Base-by-base conservation (phyloP, 2,888 invertebrate genomes). In the Agapetus fuscipes region DNA sequence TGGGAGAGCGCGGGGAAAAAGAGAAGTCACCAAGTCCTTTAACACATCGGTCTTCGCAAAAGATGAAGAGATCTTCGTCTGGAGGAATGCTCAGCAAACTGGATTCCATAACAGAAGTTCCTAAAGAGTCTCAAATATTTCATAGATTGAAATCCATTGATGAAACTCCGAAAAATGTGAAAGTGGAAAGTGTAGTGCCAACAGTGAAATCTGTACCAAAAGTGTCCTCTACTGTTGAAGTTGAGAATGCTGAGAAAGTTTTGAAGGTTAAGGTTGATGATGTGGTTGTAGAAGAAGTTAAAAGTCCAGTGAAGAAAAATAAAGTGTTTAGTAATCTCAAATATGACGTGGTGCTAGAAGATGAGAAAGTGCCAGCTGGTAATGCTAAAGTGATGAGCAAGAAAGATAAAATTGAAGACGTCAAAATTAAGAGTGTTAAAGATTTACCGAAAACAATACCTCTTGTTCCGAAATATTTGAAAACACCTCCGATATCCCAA, bases 231-330 rank as follows among this genome's bases (percentile, higher is more conserved):
- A 62, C 68, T 1, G 71, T 76, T 5, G 71, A 74, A 51, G 55
- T 76, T 29, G 64, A 66, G 34, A 55, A 66, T 31, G 58, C 65
- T 17, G 59, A 55, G 41, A 65, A 61, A 48, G 64, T 65, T 6
- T 55, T 75, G 17, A 76, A 74, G 56, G 71, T 71, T 46, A 60
- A 66, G 36, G 60, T 77, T 24, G 74, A 74, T 52, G 67, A 76
- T 51, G 60, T 75, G 4, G 66, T 66, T 16, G 74, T 81, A 11
- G 77, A 78, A 56, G 78, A 78, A 60, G 68, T 65, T 33, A 51
- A 46, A 37, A 48, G 40, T 28, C 43, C 37, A 43, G 42, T 39
- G 41, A 47, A 49, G 49, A 49, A 34, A 50, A 34, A 30, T 17
- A 45, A 48, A 41, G 40, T 48, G 38, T 39, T 43, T 37, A 26